Evolutionary conservation across 2,888 invertebrate species (phyloP), one percentile per base, ranked within the genome.

Genomic region (Aproaerema taeniolella): DNA sequence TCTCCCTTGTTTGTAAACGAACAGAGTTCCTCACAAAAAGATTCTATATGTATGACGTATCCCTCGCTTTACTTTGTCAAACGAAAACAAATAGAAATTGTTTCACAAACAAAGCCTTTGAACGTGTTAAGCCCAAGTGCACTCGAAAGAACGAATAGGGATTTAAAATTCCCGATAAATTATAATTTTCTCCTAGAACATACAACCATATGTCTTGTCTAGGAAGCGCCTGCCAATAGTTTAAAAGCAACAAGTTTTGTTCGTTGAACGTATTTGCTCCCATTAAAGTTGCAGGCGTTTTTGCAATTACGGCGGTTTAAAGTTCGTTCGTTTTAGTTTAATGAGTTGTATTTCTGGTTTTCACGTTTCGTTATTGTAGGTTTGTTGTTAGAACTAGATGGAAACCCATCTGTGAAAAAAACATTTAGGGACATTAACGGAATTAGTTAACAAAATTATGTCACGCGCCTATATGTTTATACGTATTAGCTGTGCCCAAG

Each of bases 1-100:
- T 2, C n/a, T n/a, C n/a, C 10, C 13, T 30, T 34, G 49, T 52
- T 49, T 53, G 49, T 52, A 54, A 53, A 44, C 46, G 39, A 47
- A 38, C 45, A 41, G 20, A 39, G 43, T 37, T 39, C 45, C 36
- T 43, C 39, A 52, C 50, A 55, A 56, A 58, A 50, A n/a, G n/a
- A n/a, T n/a, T n/a, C n/a, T n/a, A n/a, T n/a, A n/a, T n/a, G 46
- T 20, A 20, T 20, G 8, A 20, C 5, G 20, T 20, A 26, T n/a
- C 3, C 29, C 11, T 20, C 16, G 11, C 29, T 41, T 56, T 53
- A 52, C 42, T 45, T 54, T 54, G 50, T 39, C 30, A 52, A 55
- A 54, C 49, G 39, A 48, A 61, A 50, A 53, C 48, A 55, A 60
- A 61, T 49, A 58, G 54, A 56, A 46, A 48, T 49, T 49, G 43